Percentiles rank a stretch among this genome's conserved stretches.
phyloP scores from a whole-genome alignment of 2,888 invertebrate genomes.

The Ferdinandea cuprea region DNA sequence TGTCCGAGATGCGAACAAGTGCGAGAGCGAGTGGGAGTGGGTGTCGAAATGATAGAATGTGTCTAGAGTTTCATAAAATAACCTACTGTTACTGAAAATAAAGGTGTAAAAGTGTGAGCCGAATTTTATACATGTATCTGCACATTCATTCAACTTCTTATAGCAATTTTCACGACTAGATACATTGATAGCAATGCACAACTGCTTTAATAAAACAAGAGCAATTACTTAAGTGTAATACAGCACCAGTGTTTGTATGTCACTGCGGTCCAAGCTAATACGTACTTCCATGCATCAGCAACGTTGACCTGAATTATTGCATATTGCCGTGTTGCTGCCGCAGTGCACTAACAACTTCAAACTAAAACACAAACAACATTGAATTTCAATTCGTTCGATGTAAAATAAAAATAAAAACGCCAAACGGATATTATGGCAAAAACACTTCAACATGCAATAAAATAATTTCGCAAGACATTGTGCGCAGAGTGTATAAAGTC shows the following conservation, averaged over 20 bases:
- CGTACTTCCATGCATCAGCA: slow-evolving; percentile 57
- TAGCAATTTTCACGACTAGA: no score
- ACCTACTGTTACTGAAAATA: neutral
- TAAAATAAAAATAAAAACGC: no score
- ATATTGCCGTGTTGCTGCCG: slow-evolving; percentile 21
- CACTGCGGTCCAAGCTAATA: slow-evolving; percentile 34
- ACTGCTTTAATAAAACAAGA: slow-evolving; percentile 1
- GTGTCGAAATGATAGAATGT: slow-evolving; percentile 40
- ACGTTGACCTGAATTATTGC: slow-evolving; percentile 62
- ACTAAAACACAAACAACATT: slow-evolving; percentile 48
- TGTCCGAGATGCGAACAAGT: no score
- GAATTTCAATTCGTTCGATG: slow-evolving; percentile 52
- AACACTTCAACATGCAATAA: slow-evolving; percentile 45
- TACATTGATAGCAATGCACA: no score
- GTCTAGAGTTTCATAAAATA: slow-evolving; percentile 54
- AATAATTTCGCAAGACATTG: slow-evolving; percentile 56
- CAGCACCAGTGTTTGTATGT: slow-evolving; percentile 32
- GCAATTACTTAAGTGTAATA: slow-evolving; percentile 17
- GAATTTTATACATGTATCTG: no score
- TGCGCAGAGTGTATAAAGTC: slow-evolving; percentile 45
- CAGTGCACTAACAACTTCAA: slow-evolving; percentile 38
- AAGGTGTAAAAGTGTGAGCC: no score
- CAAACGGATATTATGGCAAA: slow-evolving; percentile 7
- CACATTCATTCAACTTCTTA: no score
- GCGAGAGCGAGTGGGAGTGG: no score